phyloP scores from a whole-genome alignment of 1,140 invertebrate genomes.

The Procambarus virginalis region DNA sequence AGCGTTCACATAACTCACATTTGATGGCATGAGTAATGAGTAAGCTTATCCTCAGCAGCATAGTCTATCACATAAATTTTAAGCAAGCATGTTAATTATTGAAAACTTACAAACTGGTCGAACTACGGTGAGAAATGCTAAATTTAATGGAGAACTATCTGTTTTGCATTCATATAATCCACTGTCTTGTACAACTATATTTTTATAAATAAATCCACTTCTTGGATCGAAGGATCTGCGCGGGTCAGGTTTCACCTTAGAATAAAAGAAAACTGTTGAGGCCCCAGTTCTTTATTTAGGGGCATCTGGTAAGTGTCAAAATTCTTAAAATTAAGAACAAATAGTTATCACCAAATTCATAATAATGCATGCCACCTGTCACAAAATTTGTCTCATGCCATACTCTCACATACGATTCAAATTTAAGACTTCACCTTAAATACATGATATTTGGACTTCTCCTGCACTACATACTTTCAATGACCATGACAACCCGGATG shows the following conservation, averaged over 20 bases:
- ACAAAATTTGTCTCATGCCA: too few relatives aligned
- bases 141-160: too few relatives aligned
- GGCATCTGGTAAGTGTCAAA: not conserved
- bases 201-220: not conserved
- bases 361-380: too few relatives aligned
- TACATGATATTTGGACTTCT: too few relatives aligned
- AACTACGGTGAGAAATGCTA: fast-evolving
- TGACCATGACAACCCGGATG: too few relatives aligned
- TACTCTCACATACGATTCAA: too few relatives aligned
- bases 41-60: not conserved
- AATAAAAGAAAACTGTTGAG: not conserved
- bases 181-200: not conserved
- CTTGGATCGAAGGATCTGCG: not conserved
- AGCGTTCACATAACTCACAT: not conserved
- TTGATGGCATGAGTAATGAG: not conserved
- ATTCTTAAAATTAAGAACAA: too few relatives aligned
- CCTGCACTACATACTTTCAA: too few relatives aligned
- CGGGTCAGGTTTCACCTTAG: not conserved
- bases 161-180: not conserved
- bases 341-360: too few relatives aligned
- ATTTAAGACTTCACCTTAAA: too few relatives aligned
- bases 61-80: not conserved
- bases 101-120: not conserved
- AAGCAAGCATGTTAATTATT: not conserved
- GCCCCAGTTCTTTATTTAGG: not conserved